Evolutionary conservation across 2,797 vertebrate genomes (phyloP).

Genomic region (Picus viridis): DNA sequence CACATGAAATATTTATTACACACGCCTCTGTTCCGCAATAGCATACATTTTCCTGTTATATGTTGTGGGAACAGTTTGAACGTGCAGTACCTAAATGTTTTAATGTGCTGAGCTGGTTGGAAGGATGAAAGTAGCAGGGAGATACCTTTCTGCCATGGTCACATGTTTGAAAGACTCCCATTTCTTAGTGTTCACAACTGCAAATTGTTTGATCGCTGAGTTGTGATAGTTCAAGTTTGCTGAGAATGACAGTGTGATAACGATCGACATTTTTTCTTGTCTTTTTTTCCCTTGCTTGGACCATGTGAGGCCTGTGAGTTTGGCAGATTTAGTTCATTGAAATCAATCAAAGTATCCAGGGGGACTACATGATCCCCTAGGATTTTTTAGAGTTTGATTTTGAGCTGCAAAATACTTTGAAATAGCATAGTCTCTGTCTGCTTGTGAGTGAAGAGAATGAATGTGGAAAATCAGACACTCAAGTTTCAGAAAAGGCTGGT

Average conservation of each 20-base stretch:
- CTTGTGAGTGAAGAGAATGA: background rate
- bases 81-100: background rate
- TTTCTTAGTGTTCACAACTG: slow-evolving; percentile 38
- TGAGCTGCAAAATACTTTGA: background rate
- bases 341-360: background rate
- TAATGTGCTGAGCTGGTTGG: slow-evolving; percentile 3
- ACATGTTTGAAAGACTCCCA: slow-evolving; percentile 16
- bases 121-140: background rate
- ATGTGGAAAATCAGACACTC: background rate
- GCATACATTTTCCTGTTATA: background rate
- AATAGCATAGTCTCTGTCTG: background rate
- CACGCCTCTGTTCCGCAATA: background rate
- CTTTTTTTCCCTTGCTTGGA: background rate
- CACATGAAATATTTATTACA: background rate
- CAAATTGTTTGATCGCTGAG: background rate
- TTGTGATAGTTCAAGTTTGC: background rate
- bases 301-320: background rate
- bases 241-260: background rate
- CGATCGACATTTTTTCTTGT: background rate
- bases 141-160: background rate
- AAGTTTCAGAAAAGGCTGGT: background rate
- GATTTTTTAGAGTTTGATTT: background rate
- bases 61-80: slow-evolving; percentile 36
- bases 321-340: background rate
- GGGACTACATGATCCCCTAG: background rate